Percentiles rank a stretch among this genome's conserved stretches.
These are phyloP conservation scores for Crocodylus rhombifer DNA, from an alignment of 2,797 vertebrate genomes.

Conservation along the genomic window DNA sequence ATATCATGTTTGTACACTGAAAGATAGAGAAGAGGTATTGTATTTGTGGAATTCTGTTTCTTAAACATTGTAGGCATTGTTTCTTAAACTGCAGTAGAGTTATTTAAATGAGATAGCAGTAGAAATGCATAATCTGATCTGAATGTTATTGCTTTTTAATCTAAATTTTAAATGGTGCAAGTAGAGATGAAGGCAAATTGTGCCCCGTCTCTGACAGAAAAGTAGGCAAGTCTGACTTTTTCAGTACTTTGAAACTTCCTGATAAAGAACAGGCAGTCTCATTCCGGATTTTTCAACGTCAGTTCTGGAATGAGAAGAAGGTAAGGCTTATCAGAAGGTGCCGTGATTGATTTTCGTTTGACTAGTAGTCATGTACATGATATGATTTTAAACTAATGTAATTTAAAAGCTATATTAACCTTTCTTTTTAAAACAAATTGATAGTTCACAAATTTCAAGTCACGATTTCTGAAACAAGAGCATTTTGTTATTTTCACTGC, in stretches of 20 bases:
- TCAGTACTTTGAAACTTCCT: too few species aligned
- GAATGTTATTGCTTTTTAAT: neutral
- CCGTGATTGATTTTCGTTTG: neutral
- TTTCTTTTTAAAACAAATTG: constrained; percentile 1
- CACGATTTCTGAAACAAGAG: neutral
- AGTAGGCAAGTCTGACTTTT: neutral
- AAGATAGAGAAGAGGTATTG: constrained; percentile 95
- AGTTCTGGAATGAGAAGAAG: neutral
- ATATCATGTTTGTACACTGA: constrained; percentile 96
- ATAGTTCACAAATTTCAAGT: neutral
- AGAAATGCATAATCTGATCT: neutral
- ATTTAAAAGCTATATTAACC: neutral
- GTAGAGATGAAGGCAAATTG: neutral
- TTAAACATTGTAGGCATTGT: neutral
- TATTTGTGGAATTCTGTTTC: neutral
- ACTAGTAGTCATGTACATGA: neutral
- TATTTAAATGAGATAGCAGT: neutral
- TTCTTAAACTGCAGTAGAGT: neutral
- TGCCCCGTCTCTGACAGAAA: neutral
- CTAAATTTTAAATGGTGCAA: neutral
- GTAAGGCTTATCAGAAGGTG: neutral
- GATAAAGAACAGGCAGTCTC: neutral
- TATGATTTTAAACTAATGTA: neutral
- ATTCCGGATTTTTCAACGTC: neutral
- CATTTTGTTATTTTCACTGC: neutral